These are phyloP conservation scores for Spatulosminthurus flaviceps DNA, from an alignment of 2,888 invertebrate genomes.

Conservation along the genomic window DNA sequence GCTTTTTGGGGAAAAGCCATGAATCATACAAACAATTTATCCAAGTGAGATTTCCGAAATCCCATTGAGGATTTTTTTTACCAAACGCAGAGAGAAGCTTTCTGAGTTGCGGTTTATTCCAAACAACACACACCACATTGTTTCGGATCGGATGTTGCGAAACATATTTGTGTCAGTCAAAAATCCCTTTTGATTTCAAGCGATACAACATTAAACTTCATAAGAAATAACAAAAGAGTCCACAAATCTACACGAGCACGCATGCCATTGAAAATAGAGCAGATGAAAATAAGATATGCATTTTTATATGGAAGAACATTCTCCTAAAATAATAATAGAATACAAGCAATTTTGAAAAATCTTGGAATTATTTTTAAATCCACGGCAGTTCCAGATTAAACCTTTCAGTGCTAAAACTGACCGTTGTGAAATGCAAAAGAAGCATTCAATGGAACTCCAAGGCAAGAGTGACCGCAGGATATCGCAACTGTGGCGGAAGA, in stretches of 20 bases:
- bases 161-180: neutral
- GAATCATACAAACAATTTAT: neutral
- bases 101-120: neutral
- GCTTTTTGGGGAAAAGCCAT: neutral
- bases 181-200: constrained; percentile 1
- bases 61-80: neutral
- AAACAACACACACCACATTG: neutral
- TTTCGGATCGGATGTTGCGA: neutral
- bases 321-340: no score
- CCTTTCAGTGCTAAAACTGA: no score
- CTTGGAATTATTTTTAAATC: no score
- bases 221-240: neutral
- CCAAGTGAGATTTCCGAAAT: no score
- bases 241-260: no score
- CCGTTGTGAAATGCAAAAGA: no score
- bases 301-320: no score
- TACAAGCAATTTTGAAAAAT: no score
- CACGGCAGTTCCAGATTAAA: no score
- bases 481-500: no score
- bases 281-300: neutral
- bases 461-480: no score
- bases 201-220: neutral
- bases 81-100: neutral
- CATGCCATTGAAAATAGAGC: neutral
- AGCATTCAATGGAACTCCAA: no score